phyloP scores from a whole-genome alignment of 2,113 vertebrate species.

The Beaufortia kweichowensis region DNA sequence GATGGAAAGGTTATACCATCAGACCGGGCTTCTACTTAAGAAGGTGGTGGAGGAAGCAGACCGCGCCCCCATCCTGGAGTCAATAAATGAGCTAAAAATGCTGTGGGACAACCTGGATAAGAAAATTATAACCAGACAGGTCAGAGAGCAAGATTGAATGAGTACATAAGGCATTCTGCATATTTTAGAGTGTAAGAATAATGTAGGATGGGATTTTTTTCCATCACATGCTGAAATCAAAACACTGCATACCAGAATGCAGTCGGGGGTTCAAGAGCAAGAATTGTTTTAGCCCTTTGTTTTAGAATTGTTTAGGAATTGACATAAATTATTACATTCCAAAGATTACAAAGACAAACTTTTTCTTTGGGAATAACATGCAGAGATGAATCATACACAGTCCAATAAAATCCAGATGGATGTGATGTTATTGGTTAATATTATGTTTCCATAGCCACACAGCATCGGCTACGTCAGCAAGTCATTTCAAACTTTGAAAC shows the following conservation, averaged over 20 bases:
- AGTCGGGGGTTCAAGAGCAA: too few species aligned
- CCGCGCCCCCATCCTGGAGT: conserved; percentile 87
- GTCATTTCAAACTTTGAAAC: too few species aligned
- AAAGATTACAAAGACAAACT: neutral
- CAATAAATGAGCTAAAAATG: conserved; percentile 87
- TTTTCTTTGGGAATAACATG: neutral
- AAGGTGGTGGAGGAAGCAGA: conserved; percentile 86
- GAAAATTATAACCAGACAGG: conserved; percentile 93
- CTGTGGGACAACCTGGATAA: conserved; percentile 90
- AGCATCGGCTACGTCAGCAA: neutral
- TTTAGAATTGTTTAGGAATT: too few species aligned
- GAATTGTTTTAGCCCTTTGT: too few species aligned
- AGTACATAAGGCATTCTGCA: too few species aligned
- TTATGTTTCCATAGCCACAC: neutral
- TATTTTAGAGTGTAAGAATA: too few species aligned
- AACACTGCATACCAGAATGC: too few species aligned
- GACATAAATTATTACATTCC: too few species aligned
- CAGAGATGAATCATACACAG: neutral
- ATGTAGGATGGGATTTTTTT: too few species aligned
- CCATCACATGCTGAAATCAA: too few species aligned
- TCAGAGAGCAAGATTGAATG: conserved; percentile 56
- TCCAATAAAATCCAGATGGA: neutral
- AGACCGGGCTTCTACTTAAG: conserved; percentile 89
- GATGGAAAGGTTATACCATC: conserved; percentile 95
- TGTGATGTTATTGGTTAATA: neutral